Percentiles rank a stretch among this genome's conserved stretches.
Conservation (phyloP, 2,888 invertebrate species). For the Drosophila borborema region DNA sequence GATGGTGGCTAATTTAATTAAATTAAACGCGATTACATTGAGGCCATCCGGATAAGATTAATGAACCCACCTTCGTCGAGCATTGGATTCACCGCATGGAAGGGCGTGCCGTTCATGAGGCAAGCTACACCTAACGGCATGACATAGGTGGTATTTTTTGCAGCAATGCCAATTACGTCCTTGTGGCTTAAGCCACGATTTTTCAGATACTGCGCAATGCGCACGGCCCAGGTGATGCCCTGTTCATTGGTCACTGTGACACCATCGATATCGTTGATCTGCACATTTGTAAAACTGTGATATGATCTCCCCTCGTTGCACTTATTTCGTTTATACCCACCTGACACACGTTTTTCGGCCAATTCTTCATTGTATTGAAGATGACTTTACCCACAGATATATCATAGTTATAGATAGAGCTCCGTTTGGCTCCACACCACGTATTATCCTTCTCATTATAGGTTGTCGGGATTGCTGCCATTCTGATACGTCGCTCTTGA, state of each 20-base stretch:
- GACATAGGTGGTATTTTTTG: conserved; percentile 72
- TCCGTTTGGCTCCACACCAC: conserved; percentile 63
- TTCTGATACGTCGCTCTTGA: conserved; percentile 20
- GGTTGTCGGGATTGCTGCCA: conserved; percentile 56
- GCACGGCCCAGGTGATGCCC: conserved; percentile 68
- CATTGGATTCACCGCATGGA: conserved; percentile 71
- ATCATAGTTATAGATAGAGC: conserved; percentile 62
- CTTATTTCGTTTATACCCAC: conserved; percentile 27
- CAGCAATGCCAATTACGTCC: conserved; percentile 77
- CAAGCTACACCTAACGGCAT: conserved; percentile 76
- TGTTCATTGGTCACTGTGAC: conserved; percentile 66
- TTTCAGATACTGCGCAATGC: conserved; percentile 74
- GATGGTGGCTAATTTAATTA: conserved; percentile 47
- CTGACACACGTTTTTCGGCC: conserved; percentile 73
- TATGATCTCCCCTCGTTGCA: too few species aligned
- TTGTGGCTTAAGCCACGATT: conserved; percentile 68
- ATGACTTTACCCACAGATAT: conserved; percentile 64
- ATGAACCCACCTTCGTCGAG: conserved; percentile 66
- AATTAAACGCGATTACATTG: neutral
- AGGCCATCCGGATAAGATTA: neutral
- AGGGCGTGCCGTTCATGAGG: conserved; percentile 68
- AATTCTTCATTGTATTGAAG: conserved; percentile 65
- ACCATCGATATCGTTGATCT: conserved; percentile 74
- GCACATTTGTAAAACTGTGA: neutral
- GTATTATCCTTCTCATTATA: conserved; percentile 64